phyloP scores from a whole-genome alignment of 2,888 invertebrate species.

The Spodoptera littoralis region DNA sequence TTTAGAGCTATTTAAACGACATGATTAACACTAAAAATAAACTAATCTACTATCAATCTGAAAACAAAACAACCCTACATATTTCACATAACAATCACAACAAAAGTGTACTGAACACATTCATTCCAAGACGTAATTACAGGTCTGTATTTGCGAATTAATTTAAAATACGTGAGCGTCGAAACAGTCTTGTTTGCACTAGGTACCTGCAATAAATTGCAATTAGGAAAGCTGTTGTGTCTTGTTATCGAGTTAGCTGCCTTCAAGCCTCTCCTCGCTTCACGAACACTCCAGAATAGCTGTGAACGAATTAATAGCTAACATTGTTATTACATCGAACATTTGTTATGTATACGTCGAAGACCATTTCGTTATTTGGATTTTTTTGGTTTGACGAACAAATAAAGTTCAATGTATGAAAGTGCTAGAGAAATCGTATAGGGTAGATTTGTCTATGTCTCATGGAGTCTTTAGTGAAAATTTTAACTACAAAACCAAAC shows the following conservation, averaged over 20 bases:
- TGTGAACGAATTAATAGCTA: slow-evolving; percentile 77
- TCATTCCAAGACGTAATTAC: slow-evolving; percentile 72
- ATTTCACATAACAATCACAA: not conserved
- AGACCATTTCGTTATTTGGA: slow-evolving; percentile 19
- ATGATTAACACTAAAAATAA: no score
- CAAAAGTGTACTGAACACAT: slow-evolving; percentile 47
- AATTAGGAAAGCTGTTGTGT: slow-evolving; percentile 88
- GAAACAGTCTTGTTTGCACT: slow-evolving; percentile 84
- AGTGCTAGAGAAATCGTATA: no score
- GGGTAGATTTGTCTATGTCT: no score
- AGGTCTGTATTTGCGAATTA: slow-evolving; percentile 83
- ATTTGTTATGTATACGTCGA: slow-evolving; percentile 24
- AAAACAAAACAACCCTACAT: no score
- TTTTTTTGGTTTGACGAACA: no score
- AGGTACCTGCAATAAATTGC: slow-evolving; percentile 88
- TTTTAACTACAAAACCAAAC: no score
- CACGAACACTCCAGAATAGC: slow-evolving; percentile 74
- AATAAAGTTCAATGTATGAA: no score
- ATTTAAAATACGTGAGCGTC: slow-evolving; percentile 87
- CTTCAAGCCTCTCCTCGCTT: slow-evolving; percentile 76
- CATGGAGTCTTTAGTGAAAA: no score
- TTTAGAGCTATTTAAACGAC: no score
- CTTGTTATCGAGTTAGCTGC: slow-evolving; percentile 88
- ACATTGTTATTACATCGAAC: slow-evolving; percentile 63
- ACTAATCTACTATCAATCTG: no score